phyloP scores from a whole-genome alignment of 37 sponge, comb jelly and placozoan genomes.

The Ianthella basta region DNA sequence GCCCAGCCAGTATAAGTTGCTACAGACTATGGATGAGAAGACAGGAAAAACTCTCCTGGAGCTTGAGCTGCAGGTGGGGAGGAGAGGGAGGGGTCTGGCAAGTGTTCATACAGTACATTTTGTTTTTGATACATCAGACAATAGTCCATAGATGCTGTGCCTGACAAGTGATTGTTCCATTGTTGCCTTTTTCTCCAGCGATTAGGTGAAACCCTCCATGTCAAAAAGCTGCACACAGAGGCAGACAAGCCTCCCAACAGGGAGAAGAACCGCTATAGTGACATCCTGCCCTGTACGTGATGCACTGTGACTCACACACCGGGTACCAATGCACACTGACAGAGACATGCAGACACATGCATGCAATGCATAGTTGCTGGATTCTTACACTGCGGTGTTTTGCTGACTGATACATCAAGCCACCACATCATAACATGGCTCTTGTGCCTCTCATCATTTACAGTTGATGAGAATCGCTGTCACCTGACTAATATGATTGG shows the following conservation, averaged over 20 bases:
- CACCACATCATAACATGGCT: not conserved
- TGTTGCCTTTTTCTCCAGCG: not conserved
- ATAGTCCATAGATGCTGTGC: no score
- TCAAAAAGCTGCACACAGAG: not conserved
- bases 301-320: not conserved
- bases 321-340: not conserved
- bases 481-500: slow-evolving; percentile 62
- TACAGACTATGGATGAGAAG: slow-evolving; percentile 38
- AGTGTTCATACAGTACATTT: no score
- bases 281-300: slow-evolving; percentile 33
- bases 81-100: not conserved
- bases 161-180: no score
- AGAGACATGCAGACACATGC: slow-evolving; percentile 8
- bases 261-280: slow-evolving; percentile 20
- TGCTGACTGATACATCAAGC: not conserved
- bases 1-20: slow-evolving; percentile 59
- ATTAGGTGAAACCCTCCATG: not conserved
- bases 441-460: not conserved
- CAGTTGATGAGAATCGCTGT: slow-evolving; percentile 61
- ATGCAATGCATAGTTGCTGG: not conserved
- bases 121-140: no score
- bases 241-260: not conserved
- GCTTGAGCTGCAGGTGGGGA: slow-evolving; percentile 44
- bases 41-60: slow-evolving; percentile 46
- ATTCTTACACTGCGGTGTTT: not conserved